These are phyloP conservation scores for Mustela lutreola DNA, from an alignment of 2,113 vertebrate genomes.

Conservation along the genomic window DNA sequence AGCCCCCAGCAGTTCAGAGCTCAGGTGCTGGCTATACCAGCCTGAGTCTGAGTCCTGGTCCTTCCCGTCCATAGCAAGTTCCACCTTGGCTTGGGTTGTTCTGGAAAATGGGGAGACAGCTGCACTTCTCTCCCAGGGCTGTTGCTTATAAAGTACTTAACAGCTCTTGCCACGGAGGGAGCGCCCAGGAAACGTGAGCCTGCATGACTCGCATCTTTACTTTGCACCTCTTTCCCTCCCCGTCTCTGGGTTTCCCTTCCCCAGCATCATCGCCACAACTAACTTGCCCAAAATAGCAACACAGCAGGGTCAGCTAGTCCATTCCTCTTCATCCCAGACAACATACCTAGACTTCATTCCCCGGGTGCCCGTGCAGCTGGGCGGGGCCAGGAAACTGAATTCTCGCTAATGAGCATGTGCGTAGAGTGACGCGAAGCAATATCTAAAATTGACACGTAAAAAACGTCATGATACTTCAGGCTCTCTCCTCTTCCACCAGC, in stretches of 20 bases:
- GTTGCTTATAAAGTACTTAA: background rate
- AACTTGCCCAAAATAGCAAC: background rate
- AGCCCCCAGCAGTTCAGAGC: no score
- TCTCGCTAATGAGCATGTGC: background rate
- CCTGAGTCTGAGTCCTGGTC: background rate
- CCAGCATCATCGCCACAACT: background rate
- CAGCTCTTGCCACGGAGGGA: background rate
- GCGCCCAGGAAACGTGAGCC: no score
- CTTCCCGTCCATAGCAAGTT: background rate
- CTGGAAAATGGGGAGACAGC: background rate
- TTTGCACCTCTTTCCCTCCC: background rate
- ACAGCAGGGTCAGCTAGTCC: background rate
- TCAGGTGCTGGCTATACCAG: no score
- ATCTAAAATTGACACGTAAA: background rate
- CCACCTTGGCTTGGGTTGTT: background rate
- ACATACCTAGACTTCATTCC: background rate
- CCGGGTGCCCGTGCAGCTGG: accelerated
- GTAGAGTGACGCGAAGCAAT: background rate
- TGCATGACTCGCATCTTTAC: background rate
- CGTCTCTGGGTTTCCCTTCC: background rate
- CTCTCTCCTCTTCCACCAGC: background rate
- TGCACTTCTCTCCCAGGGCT: background rate
- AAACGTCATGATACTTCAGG: background rate
- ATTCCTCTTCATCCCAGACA: background rate
- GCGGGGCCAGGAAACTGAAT: background rate